These are phyloP conservation scores for Calephelis perditalis DNA, from an alignment of 2,888 invertebrate species.

Conservation along the genomic window DNA sequence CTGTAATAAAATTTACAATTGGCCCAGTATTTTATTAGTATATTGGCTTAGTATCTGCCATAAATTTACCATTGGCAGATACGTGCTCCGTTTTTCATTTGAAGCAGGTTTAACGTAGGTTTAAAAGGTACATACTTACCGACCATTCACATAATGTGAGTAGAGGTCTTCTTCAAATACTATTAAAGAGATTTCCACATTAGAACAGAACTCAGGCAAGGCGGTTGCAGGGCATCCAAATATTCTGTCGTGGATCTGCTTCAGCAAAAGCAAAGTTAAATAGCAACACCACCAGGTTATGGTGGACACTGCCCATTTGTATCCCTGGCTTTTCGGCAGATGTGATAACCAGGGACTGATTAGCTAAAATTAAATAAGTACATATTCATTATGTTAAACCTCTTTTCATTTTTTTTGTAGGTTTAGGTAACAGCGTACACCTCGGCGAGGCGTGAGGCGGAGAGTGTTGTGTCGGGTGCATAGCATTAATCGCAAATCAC, in stretches of 20 bases:
- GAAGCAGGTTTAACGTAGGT: no score
- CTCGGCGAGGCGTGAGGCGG: no score
- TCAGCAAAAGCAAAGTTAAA: conserved; percentile 32
- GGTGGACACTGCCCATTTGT: conserved; percentile 49
- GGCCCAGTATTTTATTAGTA: no score
- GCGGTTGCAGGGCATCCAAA: conserved; percentile 33
- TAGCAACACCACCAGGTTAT: conserved; percentile 58
- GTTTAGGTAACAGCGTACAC: no score
- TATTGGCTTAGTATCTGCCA: no score
- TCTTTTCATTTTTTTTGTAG: no score
- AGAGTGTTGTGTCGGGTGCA: no score
- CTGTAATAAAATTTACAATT: no score
- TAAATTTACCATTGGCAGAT: no score
- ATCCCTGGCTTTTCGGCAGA: conserved; percentile 47
- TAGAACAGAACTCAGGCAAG: conserved; percentile 46
- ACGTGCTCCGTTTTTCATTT: no score
- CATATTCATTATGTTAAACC: no score
- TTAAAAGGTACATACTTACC: conserved; percentile 38
- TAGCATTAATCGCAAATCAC: no score
- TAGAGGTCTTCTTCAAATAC: conserved; percentile 63
- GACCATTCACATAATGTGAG: conserved; percentile 66
- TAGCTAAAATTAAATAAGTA: conserved; percentile 37
- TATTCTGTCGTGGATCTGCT: conserved; percentile 39
- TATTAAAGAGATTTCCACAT: conserved; percentile 52
- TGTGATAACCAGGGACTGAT: conserved; percentile 42